Base-by-base conservation (phyloP, 2,888 invertebrate species). In the Agrochola macilenta region DNA sequence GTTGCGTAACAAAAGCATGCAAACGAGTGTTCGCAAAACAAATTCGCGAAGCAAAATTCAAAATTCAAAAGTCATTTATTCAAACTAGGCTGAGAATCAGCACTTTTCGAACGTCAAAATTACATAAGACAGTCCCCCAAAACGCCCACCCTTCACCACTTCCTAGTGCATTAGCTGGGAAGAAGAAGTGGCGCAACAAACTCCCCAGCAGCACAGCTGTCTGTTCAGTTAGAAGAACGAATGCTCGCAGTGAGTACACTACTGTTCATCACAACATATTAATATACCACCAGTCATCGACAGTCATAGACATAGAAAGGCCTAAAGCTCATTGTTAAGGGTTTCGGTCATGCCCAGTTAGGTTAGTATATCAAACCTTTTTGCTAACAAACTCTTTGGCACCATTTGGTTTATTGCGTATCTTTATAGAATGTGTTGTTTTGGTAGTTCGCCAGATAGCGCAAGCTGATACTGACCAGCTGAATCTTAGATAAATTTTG, bases 331-430 rank as follows among this genome's bases (percentile, higher is more conserved):
- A 39, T 49, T 76, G 17, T 77, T 14, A 79, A 52, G n/a, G 60
- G 46, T 26, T 70, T 26, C 7, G 35, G 46, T 64, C n/a, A 72
- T n/a, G 20, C 14, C 39, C 8, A 57, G 54, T 68, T 35, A 64
- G n/a, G 57, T 72, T 57, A 72, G 39, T n/a, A 39, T 72, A 35
- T 61, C 52, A 68, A 54, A 68, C 60, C 61, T 60, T 78, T 69
- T 69, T 57, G 14, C 14, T n/a, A 20, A 35, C 46, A 26, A 30
- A 35, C 43, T 43, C 66, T 78, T 66, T 76, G 65, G 49, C 49
- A 76, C 23, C 12, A 35, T 61, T 61, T 54, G n/a, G 63, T 63
- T 63, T 57, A 26, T 61, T 61, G 46, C 7, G 26, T 30, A 20
- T 57, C 17, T 71, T 14, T 30, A 58, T 26, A 12, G n/a, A 2